Evolutionary conservation across 1,140 invertebrate species (phyloP), one percentile per base, ranked within the genome.

Genomic region (Stegodyphus dumicola): DNA sequence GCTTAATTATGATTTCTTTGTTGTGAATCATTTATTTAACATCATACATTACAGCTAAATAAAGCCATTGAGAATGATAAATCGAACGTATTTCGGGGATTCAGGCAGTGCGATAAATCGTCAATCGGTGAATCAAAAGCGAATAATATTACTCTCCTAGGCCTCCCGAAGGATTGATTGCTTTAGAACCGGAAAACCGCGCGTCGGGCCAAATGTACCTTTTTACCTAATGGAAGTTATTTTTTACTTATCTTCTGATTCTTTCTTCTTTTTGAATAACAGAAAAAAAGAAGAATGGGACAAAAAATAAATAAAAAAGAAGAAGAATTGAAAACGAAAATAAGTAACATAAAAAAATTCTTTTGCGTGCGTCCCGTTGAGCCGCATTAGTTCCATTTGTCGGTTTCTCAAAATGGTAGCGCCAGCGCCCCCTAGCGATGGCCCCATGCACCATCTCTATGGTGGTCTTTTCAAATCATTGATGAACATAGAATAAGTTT

Each of bases 351-450:
- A 33, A 33, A 33, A 79, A 67, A 75, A 51, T 54, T 49, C 13
- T 71, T 83, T 83, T 83, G 69, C 69, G 60, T 83, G 71, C 64
- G 70, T 74, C 80, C 80, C 80, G 71, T 74, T 75, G 70, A 75
- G 80, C 80, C 70, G 49, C 80, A 83, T 83, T 75, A 65, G 80
- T 83, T 83, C 71, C 71, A 83, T 83, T 83, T 83, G 80, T 83
- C 71, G 80, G 60, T 33, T 33, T 33, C 33, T 33, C 33, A 33
- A 33, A 33, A 33, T 33, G 33, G 67, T 54, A 65, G 70, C 52
- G 48, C 49, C 77, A 78, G 77, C 78, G 78, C 13, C 15, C 54
- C 80, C 80, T 83, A 33, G 80, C 18, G 80, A 13, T 48, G 80
- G 80, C 80, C 80, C 56, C 80, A 66, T 54, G 51, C 33, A 83